Conservation (phyloP, 1,140 invertebrate genomes). For the Centruroides sculpturatus region DNA sequence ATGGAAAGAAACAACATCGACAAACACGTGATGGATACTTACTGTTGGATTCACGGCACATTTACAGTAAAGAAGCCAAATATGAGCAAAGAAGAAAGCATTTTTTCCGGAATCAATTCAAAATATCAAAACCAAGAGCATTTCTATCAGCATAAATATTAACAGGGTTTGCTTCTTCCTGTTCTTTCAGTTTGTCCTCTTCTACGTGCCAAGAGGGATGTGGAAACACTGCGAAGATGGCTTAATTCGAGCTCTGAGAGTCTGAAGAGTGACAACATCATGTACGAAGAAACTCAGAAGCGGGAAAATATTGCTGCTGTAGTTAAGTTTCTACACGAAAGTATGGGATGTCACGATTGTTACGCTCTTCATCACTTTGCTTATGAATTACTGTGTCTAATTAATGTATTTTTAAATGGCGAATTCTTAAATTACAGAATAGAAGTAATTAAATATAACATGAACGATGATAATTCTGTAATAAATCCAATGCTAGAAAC, state of each 20-base stretch:
- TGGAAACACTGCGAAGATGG: slow-evolving; percentile 96
- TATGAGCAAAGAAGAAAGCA: slow-evolving; percentile 42
- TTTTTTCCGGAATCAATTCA: slow-evolving; percentile 45
- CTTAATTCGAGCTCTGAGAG: slow-evolving; percentile 85
- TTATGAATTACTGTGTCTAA: slow-evolving; percentile 75
- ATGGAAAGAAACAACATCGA: slow-evolving; percentile 80
- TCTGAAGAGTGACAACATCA: slow-evolving; percentile 84
- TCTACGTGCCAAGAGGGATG: slow-evolving; percentile 86
- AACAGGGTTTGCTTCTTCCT: slow-evolving; percentile 91
- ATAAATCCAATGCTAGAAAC: slow-evolving; percentile 89
- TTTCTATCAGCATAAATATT: slow-evolving; percentile 84
- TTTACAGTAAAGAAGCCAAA: slow-evolving; percentile 56
- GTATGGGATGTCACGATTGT: slow-evolving; percentile 85
- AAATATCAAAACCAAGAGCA: slow-evolving; percentile 26
- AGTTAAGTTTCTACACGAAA: slow-evolving; percentile 85
- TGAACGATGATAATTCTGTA: slow-evolving; percentile 76
- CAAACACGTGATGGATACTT: slow-evolving; percentile 74
- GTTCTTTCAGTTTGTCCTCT: slow-evolving; percentile 39
- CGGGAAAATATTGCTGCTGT: slow-evolving; percentile 90
- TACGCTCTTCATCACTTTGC: slow-evolving; percentile 89
- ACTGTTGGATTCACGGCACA: slow-evolving; percentile 91
- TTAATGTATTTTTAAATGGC: slow-evolving; percentile 88
- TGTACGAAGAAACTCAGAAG: slow-evolving; percentile 86
- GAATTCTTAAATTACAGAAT: slow-evolving; percentile 90
- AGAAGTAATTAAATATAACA: slow-evolving; percentile 80